Evolutionary conservation across 2,888 invertebrate genomes (phyloP).

Genomic region (Liodrosophila aerea): DNA sequence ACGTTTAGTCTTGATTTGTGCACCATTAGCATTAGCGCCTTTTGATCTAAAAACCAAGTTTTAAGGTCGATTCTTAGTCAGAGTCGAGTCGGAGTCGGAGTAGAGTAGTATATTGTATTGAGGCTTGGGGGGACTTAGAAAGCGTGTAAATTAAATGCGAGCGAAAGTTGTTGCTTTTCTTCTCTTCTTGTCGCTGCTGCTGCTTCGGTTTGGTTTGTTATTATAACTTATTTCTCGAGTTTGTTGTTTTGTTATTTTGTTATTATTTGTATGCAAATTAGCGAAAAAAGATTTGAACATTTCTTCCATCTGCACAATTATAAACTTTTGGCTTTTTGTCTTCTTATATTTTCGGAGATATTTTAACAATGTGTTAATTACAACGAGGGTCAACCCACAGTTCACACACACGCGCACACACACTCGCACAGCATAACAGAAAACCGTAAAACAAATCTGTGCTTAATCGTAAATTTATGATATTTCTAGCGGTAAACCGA

Average conservation of each 20-base stretch:
- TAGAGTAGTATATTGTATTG: background rate
- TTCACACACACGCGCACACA: background rate
- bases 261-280: constrained; percentile 69
- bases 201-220: background rate
- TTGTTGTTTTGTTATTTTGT: constrained; percentile 38
- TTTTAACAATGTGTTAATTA: constrained; percentile 73
- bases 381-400: constrained; percentile 39
- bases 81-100: background rate
- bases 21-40: constrained; percentile 56
- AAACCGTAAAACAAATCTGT: constrained; percentile 65
- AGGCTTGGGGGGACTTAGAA: constrained; percentile 34
- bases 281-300: constrained; percentile 22
- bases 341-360: constrained; percentile 20
- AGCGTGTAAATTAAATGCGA: constrained; percentile 52
- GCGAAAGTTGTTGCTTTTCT: constrained; percentile 46
- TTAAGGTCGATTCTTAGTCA: constrained; percentile 17
- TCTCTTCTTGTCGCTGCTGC: too few relatives aligned
- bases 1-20: constrained; percentile 40
- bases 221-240: constrained; percentile 6
- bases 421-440: constrained; percentile 10
- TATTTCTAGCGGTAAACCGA: constrained; percentile 64
- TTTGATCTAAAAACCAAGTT: constrained; percentile 22
- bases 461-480: constrained; percentile 76
- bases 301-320: constrained; percentile 40
- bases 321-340: constrained; percentile 20